Conservation (phyloP, 2,888 invertebrate genomes). For the Scrobipalpa atriplicella region DNA sequence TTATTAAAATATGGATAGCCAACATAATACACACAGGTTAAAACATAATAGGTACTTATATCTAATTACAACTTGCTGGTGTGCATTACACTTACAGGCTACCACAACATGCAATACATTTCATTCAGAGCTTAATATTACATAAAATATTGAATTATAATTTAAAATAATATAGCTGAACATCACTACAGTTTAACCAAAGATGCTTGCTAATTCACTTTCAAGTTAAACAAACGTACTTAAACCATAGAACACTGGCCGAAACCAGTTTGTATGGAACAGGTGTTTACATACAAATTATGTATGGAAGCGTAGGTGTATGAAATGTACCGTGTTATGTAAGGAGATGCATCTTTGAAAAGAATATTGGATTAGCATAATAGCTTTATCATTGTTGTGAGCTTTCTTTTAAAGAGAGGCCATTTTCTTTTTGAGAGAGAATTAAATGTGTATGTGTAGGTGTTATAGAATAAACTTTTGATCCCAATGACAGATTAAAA, state of each 20-base stretch:
- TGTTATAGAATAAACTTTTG: no score
- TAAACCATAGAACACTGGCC: conserved; percentile 5
- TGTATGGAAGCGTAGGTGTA: conserved; percentile 16
- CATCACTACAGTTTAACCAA: background rate
- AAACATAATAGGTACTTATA: background rate
- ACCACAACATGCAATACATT: no score
- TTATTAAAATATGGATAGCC: no score
- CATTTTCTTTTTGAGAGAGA: background rate
- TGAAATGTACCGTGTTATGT: conserved; percentile 9
- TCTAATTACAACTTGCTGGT: no score
- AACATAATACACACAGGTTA: no score
- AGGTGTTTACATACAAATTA: conserved; percentile 20
- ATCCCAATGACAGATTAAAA: background rate
- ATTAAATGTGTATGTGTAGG: background rate
- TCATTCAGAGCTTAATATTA: no score
- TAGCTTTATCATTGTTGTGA: conserved; percentile 15
- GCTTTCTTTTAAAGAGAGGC: background rate
- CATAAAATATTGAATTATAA: no score
- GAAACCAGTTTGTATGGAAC: conserved; percentile 17
- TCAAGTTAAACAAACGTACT: conserved; percentile 14
- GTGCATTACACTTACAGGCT: no score
- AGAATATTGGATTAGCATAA: conserved; percentile 12
- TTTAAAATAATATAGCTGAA: background rate
- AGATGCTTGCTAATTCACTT: conserved; percentile 16
- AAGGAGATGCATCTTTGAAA: background rate